These are phyloP conservation scores for Drosophila burlai DNA, from an alignment of 1,140 invertebrate species.

Conservation along the genomic window DNA sequence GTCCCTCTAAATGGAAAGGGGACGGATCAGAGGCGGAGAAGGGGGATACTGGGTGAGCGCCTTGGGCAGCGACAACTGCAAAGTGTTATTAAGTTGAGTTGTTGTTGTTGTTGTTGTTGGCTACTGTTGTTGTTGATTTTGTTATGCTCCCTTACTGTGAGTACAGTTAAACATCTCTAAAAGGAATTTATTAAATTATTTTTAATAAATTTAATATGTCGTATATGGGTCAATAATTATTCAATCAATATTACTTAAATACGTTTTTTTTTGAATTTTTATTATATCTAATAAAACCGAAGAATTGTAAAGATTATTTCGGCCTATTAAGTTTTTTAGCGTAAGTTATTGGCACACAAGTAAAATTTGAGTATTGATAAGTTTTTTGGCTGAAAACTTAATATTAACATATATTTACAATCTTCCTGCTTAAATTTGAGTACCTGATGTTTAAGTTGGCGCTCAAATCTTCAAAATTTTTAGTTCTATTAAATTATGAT, in stretches of 20 bases:
- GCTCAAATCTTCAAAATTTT: too few species aligned
- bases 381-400: too few species aligned
- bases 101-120: constrained; percentile 45
- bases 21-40: background rate
- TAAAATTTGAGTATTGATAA: too few species aligned
- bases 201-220: background rate
- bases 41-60: constrained; percentile 18
- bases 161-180: constrained; percentile 4
- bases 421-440: too few species aligned
- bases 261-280: too few species aligned
- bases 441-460: too few species aligned
- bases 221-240: background rate
- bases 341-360: too few species aligned
- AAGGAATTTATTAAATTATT: background rate
- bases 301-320: too few species aligned
- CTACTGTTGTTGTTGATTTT: constrained; percentile 30
- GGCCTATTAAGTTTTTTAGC: too few species aligned
- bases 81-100: constrained; percentile 72
- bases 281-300: too few species aligned
- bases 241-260: background rate
- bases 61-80: constrained; percentile 54
- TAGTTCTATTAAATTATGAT: background rate
- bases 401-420: too few species aligned
- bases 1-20: constrained; percentile 9
- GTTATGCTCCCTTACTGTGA: constrained; percentile 23